These are phyloP conservation scores for Aurelia coerulea DNA, from an alignment of 30 jellyfish, hydroid and myxozoan species.

Conservation along the genomic window DNA sequence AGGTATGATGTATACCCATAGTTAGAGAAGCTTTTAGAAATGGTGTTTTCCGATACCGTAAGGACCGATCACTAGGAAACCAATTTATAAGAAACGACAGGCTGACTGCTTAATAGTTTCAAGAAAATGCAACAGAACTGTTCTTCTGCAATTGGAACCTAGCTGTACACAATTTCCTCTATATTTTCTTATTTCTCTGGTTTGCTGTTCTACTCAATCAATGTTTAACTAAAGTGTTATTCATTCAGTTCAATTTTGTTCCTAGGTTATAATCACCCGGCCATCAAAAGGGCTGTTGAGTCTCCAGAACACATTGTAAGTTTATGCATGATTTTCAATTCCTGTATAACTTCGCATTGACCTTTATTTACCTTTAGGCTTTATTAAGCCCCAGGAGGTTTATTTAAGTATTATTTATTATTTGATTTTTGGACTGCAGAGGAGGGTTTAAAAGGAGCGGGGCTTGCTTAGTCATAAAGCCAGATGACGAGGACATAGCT, in stretches of 20 bases:
- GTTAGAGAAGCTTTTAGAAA: too few species aligned
- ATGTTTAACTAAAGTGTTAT: not conserved
- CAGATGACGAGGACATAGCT: not conserved
- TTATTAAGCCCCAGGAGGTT: too few species aligned
- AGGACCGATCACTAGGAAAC: too few species aligned
- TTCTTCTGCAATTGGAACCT: not conserved
- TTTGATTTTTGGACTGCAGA: not conserved
- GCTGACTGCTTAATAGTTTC: too few species aligned
- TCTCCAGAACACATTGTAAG: constrained; percentile 55
- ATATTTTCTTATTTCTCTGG: not conserved
- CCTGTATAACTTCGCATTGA: not conserved
- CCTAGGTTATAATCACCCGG: constrained; percentile 79
- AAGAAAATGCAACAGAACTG: too few species aligned
- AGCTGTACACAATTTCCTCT: not conserved
- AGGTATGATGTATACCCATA: too few species aligned
- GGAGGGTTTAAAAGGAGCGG: not conserved
- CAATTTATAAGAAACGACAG: too few species aligned
- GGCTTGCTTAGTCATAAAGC: not conserved
- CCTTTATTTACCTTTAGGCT: too few species aligned
- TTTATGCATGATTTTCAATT: not conserved
- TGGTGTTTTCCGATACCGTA: too few species aligned
- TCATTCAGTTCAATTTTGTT: not conserved
- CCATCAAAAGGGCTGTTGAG: constrained; percentile 47
- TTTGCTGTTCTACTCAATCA: not conserved
- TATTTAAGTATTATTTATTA: too few species aligned